A percentile compares a stretch with the other conserved stretches of the same genome.
Conservation (phyloP, 2,797 vertebrate species). For the Poecile montanus region DNA sequence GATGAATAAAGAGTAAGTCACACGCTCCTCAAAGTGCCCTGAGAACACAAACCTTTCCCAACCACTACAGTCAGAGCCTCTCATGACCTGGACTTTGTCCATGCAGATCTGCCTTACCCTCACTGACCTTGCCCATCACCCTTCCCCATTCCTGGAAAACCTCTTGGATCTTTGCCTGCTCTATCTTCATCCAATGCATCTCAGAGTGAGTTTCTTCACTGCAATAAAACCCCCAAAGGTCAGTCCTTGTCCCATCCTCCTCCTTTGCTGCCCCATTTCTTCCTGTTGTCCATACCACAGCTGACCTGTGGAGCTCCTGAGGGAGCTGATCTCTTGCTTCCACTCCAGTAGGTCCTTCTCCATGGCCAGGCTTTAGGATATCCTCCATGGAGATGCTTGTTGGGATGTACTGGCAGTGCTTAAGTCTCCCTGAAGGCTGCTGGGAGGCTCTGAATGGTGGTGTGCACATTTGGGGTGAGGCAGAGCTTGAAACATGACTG, state of each 20-base stretch:
- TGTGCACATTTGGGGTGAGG: neutral
- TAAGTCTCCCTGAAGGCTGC: neutral
- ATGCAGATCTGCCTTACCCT: neutral
- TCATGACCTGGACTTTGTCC: neutral
- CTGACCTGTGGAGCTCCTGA: neutral
- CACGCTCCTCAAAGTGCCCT: neutral
- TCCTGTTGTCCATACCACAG: neutral
- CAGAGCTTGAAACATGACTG: neutral
- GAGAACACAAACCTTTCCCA: neutral
- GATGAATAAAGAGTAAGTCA: neutral
- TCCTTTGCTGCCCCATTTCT: neutral
- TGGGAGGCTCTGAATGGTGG: neutral
- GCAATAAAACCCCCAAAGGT: neutral
- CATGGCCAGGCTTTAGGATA: neutral
- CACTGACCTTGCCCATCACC: neutral
- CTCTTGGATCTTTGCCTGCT: neutral
- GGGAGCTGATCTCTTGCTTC: neutral
- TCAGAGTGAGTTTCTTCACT: neutral
- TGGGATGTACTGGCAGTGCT: neutral
- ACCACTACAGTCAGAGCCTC: neutral
- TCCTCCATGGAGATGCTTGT: neutral
- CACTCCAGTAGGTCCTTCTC: neutral
- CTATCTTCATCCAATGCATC: neutral
- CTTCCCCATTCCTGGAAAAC: neutral
- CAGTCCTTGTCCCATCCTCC: neutral